Evolutionary conservation across 2,888 invertebrate species (phyloP), one percentile per base, ranked within the genome.

Genomic region (Calliopum simillimum): DNA sequence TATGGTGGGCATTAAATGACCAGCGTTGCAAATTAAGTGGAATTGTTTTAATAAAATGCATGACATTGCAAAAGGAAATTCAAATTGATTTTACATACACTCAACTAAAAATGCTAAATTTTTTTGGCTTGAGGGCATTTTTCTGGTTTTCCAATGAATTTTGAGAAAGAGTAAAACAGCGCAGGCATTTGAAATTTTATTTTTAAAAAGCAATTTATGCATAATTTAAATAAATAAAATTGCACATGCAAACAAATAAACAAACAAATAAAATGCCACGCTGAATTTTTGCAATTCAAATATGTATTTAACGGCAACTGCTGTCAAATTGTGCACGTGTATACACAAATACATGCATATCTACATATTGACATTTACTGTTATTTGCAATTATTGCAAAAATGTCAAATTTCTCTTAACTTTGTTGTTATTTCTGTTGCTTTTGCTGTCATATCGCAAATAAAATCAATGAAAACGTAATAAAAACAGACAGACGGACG

Each of bases 401-500:
- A 56, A 56, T 56, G 56, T 56, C 56, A 56, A 56, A 56, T 16
- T 33, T 25, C 13, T n/a, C n/a, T n/a, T 16, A 23, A 47, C 11
- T 16, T 33, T 19, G 59, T 44, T 44, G 16, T 58, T 41, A 8
- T 59, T 41, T 41, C 41, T 59, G 4, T 59, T 59, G 13, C 13
- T 59, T 14, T 49, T 23, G 49, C 6, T 23, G 49, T 33, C 41
- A 41, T 43, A 3, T 63, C 16, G 49, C 25, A 21, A 16, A n/a
- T 23, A 47, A 63, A 23, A 63, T 23, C 49, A 53, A 19, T 13
- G 16, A 61, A 44, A 13, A 21, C 6, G 11, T 61, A 14, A 21
- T 19, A 61, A 33, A 33, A 33, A 33, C 33, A 33, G 33, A 33
- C 33, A 33, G 33, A 33, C 33, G 8, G 33, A 33, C 33, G 8